Evolutionary conservation across 2,888 invertebrate species (phyloP).

Genomic region (Ommatoiulus sabulosus): DNA sequence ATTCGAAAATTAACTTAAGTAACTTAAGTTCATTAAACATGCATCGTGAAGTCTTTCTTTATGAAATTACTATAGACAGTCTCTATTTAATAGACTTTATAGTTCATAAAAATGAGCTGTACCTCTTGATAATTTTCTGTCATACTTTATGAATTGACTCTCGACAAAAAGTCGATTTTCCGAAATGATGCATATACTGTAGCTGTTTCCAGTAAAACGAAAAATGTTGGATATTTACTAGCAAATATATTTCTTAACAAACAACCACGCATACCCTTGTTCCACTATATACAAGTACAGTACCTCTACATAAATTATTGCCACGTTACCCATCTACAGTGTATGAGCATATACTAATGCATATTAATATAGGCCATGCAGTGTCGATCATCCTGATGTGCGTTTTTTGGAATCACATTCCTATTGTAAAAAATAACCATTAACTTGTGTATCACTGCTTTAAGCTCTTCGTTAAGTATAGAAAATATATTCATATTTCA

Average conservation of each 20-base stretch:
- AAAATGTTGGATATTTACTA: slow-evolving; percentile 1
- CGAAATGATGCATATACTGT: neutral
- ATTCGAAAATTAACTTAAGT: neutral
- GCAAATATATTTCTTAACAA: neutral
- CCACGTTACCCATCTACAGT: neutral
- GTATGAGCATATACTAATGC: neutral
- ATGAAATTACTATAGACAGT: neutral
- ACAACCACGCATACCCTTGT: neutral
- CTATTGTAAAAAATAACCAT: neutral
- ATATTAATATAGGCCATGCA: neutral
- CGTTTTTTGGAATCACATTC: neutral
- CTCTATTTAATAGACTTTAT: neutral
- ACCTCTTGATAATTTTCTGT: neutral
- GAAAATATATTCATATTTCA: neutral
- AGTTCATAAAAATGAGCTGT: neutral
- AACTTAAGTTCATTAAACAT: neutral
- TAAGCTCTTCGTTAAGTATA: neutral
- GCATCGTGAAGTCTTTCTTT: neutral
- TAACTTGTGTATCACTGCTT: neutral
- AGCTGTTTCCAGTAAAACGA: neutral
- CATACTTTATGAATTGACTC: neutral
- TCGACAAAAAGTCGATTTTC: neutral
- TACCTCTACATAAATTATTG: neutral
- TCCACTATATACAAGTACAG: neutral
- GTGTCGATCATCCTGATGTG: neutral